phyloP scores from a whole-genome alignment of 2,113 vertebrate species.

The Anthoscopus minutus region DNA sequence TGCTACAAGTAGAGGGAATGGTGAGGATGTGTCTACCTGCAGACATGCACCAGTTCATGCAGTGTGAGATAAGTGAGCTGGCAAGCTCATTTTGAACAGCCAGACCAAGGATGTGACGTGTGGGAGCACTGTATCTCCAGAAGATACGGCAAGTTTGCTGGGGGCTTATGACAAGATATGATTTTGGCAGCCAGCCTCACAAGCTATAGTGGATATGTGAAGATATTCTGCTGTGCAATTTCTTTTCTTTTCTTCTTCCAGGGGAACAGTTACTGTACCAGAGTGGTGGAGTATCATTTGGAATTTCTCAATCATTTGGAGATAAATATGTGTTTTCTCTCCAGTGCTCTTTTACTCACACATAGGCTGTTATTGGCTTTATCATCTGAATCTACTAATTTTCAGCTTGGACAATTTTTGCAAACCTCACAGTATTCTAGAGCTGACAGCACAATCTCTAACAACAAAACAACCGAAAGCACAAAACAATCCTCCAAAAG shows the following conservation, averaged over 20 bases:
- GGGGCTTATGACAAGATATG: not conserved
- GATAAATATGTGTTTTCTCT: not conserved
- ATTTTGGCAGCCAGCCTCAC: not conserved
- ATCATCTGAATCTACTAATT: not conserved
- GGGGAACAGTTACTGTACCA: not conserved
- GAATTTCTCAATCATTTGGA: no score
- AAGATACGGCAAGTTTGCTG: rapidly evolving
- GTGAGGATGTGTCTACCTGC: not conserved
- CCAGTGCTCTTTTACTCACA: not conserved
- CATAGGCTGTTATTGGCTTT: not conserved
- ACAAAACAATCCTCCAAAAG: not conserved
- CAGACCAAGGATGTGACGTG: not conserved
- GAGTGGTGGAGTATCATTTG: not conserved
- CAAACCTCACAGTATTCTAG: not conserved
- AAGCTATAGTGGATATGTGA: not conserved
- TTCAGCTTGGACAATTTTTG: not conserved
- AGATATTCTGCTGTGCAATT: not conserved
- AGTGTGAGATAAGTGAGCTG: rapidly evolving
- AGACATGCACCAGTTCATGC: not conserved
- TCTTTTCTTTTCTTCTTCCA: not conserved
- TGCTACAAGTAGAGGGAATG: not conserved
- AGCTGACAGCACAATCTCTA: not conserved
- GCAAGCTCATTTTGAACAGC: not conserved
- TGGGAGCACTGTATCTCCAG: not conserved
- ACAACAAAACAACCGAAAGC: not conserved